Conservation (phyloP, 2,888 invertebrate genomes). For the Parnassius mnemosyne region DNA sequence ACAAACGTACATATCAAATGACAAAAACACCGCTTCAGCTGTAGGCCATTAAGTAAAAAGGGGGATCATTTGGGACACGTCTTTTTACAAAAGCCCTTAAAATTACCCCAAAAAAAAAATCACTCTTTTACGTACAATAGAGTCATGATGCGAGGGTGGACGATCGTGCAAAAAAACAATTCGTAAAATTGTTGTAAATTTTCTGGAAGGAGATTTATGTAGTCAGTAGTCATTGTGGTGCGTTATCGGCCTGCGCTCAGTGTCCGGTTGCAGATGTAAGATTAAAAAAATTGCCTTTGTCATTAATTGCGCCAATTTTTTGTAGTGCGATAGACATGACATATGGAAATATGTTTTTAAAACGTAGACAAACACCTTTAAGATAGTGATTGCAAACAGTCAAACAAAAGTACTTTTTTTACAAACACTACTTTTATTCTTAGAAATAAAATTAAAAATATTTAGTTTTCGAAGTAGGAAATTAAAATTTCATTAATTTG, state of each 20-base stretch:
- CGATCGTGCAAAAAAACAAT: slow-evolving; percentile 58
- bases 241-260: slow-evolving; percentile 47
- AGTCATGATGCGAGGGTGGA: slow-evolving; percentile 72
- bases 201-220: slow-evolving; percentile 73
- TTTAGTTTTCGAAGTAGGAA: no score
- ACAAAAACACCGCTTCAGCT: slow-evolving; percentile 54
- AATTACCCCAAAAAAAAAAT: slow-evolving; percentile 73
- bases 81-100: slow-evolving; percentile 72
- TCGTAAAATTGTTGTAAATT: slow-evolving; percentile 74
- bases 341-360: slow-evolving; percentile 15
- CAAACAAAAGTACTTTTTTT: not conserved
- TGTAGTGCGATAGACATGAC: slow-evolving; percentile 19
- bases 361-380: not conserved
- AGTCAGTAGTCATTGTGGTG: slow-evolving; percentile 70
- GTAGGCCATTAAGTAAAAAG: slow-evolving; percentile 62
- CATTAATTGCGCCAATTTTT: slow-evolving; percentile 44
- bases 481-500: no score
- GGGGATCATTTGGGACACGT: slow-evolving; percentile 63
- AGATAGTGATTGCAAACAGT: not conserved
- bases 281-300: slow-evolving; percentile 45
- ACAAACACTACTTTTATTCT: no score
- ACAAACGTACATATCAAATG: slow-evolving; percentile 20
- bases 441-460: no score
- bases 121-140: slow-evolving; percentile 68
- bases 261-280: slow-evolving; percentile 74